Conservation (phyloP, 2,113 vertebrate genomes). For the Australoheros scitulus region DNA sequence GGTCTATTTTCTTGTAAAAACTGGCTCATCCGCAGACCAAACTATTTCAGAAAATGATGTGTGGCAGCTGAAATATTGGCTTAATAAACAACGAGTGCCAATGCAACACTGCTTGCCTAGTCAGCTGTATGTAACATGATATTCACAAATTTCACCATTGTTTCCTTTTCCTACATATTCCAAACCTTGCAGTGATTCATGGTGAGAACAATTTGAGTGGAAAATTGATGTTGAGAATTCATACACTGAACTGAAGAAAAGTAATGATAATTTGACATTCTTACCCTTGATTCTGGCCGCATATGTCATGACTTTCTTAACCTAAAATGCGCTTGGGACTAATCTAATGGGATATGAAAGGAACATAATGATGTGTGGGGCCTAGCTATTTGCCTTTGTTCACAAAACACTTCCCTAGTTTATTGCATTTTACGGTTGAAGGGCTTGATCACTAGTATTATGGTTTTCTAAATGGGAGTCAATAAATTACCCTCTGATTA, state of each 20-base stretch:
- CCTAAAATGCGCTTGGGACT: conserved; percentile 60
- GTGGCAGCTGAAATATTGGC: conserved; percentile 9
- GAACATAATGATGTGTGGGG: conserved; percentile 74
- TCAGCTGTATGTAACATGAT: neutral
- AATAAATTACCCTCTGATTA: conserved; percentile 80
- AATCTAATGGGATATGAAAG: conserved; percentile 74
- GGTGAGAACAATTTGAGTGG: neutral
- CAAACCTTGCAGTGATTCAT: neutral
- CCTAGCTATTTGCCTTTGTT: conserved; percentile 79
- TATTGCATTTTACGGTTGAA: conserved; percentile 79
- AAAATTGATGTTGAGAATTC: neutral
- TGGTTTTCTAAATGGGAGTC: conserved; percentile 76
- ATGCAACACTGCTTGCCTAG: neutral
- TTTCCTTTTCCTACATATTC: neutral
- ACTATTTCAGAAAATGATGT: neutral
- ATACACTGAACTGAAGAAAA: conserved; percentile 5
- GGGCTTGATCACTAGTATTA: conserved; percentile 79
- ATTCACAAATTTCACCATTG: neutral
- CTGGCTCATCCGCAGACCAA: neutral
- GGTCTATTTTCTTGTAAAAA: conserved; percentile 16
- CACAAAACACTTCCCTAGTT: conserved; percentile 78
- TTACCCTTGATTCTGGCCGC: conserved; percentile 46
- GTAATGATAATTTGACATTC: conserved; percentile 47
- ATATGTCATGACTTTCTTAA: conserved; percentile 42
- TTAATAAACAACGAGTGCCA: conserved; percentile 8